phyloP scores from a whole-genome alignment of 2,888 invertebrate species.

The Lacanobia oleracea region DNA sequence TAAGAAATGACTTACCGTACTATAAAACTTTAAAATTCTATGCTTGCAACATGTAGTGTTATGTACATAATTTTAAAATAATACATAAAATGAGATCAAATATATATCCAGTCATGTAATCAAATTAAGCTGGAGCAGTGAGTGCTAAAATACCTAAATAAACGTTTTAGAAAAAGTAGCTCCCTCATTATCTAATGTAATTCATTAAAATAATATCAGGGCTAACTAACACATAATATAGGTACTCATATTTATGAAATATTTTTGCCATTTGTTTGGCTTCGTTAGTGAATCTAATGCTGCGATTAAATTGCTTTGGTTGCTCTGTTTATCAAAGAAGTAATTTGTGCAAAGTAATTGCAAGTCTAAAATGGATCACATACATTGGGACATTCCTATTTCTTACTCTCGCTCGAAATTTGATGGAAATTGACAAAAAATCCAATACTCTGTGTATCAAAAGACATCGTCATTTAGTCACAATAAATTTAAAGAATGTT shows the following conservation, averaged over 20 bases:
- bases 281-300: conserved; percentile 62
- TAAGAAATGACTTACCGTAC: conserved; percentile 64
- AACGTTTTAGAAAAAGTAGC: conserved; percentile 72
- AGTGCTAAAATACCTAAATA: conserved; percentile 76
- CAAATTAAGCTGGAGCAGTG: conserved; percentile 75
- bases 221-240: conserved; percentile 58
- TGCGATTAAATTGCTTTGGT: conserved; percentile 75
- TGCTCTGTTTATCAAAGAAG: conserved; percentile 65
- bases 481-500: conserved; percentile 67
- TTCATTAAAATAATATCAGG: conserved; percentile 66
- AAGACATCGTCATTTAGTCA: conserved; percentile 64
- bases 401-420: conserved; percentile 69
- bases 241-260: conserved; percentile 58
- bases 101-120: conserved; percentile 81
- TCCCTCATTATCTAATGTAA: conserved; percentile 64
- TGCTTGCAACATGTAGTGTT: conserved; percentile 76
- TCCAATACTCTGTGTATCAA: conserved; percentile 67
- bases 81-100: conserved; percentile 88
- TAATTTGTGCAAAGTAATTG: conserved; percentile 64
- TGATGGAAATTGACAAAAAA: conserved; percentile 75
- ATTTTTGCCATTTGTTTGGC: conserved; percentile 61
- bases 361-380: conserved; percentile 60
- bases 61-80: conserved; percentile 82
- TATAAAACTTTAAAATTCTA: conserved; percentile 72
- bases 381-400: conserved; percentile 65